phyloP scores from a whole-genome alignment of 2,797 vertebrate genomes.

The Falco peregrinus region DNA sequence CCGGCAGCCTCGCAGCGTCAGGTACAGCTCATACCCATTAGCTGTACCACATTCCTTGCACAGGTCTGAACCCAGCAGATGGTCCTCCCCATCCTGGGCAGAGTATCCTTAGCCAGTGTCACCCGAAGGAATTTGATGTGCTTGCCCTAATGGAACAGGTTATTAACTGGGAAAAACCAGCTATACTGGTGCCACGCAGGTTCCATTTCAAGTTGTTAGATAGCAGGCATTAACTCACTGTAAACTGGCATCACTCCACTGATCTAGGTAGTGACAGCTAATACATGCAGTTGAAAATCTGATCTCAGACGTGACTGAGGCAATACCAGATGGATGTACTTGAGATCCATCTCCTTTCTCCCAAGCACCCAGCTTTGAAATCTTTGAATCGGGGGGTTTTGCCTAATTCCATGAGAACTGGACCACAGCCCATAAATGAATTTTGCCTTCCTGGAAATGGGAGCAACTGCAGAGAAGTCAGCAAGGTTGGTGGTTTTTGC shows the following conservation, averaged over 20 bases:
- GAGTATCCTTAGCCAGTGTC: background rate
- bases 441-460: slow-evolving; percentile 10
- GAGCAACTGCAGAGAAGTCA: background rate
- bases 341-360: background rate
- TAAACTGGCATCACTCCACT: slow-evolving; percentile 4
- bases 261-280: background rate
- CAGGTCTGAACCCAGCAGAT: background rate
- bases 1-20: rapidly evolving
- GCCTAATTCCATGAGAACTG: background rate
- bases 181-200: background rate
- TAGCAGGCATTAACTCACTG: background rate
- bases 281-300: background rate
- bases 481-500: background rate
- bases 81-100: background rate
- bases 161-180: slow-evolving; percentile 39
- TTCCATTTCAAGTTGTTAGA: background rate
- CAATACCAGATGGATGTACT: background rate
- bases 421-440: background rate
- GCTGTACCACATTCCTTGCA: background rate
- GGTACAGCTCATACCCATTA: background rate
- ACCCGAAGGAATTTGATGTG: slow-evolving; percentile 58
- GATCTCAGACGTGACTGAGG: background rate
- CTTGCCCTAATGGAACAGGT: slow-evolving; percentile 63
- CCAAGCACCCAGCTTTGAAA: background rate
- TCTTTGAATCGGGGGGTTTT: background rate